Conservation (phyloP, 2,113 vertebrate species). For the Orthonyx spaldingii region DNA sequence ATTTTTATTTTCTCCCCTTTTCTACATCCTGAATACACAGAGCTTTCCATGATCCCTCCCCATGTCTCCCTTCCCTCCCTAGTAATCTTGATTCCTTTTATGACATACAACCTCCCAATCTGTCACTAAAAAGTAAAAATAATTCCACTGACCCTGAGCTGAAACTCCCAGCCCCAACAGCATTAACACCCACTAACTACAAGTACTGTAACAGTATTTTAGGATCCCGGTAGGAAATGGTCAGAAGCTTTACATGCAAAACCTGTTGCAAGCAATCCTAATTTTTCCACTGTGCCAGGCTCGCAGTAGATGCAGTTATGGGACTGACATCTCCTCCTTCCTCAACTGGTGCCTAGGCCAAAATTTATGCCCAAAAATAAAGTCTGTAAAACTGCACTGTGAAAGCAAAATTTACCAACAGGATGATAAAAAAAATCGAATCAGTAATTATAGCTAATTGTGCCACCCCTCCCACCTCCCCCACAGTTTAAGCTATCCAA, state of each 20-base stretch:
- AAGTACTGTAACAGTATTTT: rapidly evolving
- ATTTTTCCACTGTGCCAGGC: neutral
- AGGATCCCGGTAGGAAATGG: neutral
- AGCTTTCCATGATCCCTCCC: neutral
- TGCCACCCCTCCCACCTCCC: rapidly evolving
- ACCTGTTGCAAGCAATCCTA: neutral
- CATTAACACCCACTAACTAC: neutral
- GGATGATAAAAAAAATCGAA: neutral
- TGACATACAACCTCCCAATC: neutral
- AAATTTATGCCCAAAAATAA: neutral
- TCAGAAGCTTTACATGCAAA: neutral
- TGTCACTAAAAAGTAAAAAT: neutral
- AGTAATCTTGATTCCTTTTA: neutral
- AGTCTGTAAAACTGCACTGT: neutral
- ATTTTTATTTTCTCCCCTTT: neutral
- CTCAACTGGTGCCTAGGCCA: neutral
- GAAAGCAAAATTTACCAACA: neutral
- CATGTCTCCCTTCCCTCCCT: no score
- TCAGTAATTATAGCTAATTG: neutral
- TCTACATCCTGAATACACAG: neutral
- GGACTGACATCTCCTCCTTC: neutral
- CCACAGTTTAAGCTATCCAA: neutral
- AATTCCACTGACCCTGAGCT: neutral
- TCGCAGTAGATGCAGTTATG: neutral
- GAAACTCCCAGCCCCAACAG: neutral